Conservation (phyloP, 2,797 vertebrate genomes). For the Pangasius macronema region DNA sequence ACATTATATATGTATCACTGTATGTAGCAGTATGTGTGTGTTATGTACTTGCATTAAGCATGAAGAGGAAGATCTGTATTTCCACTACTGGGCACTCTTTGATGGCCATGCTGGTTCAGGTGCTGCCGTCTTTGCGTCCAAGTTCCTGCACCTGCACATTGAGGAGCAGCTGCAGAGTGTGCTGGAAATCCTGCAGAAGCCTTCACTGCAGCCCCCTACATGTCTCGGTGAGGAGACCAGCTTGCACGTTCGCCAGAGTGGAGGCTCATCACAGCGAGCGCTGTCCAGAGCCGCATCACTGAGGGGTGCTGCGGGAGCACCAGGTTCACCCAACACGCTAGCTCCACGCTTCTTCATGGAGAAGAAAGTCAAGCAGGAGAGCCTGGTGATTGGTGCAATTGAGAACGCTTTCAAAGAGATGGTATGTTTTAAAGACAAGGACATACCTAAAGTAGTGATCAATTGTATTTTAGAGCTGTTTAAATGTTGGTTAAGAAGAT, state of each 20-base stretch:
- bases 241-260: conserved; percentile 62
- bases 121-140: conserved; percentile 88
- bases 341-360: conserved; percentile 92
- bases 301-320: conserved; percentile 84
- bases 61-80: conserved; percentile 81
- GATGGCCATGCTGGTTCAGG: conserved; percentile 95
- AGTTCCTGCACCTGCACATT: conserved; percentile 89
- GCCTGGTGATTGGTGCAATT: conserved; percentile 91
- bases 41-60: conserved; percentile 60
- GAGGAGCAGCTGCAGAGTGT: conserved; percentile 90
- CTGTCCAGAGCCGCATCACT: conserved; percentile 89
- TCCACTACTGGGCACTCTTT: conserved; percentile 95
- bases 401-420: conserved; percentile 97
- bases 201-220: conserved; percentile 80
- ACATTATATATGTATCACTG: background rate
- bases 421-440: conserved; percentile 74
- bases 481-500: background rate
- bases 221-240: conserved; percentile 89
- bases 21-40: background rate
- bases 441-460: background rate
- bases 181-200: conserved; percentile 85
- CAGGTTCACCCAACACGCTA: conserved; percentile 84
- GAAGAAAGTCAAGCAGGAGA: conserved; percentile 94
- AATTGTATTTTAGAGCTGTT: background rate
- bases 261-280: conserved; percentile 74